Evolutionary conservation across 2,797 vertebrate genomes (phyloP).

Genomic region (Hapalemur alaotrensis): DNA sequence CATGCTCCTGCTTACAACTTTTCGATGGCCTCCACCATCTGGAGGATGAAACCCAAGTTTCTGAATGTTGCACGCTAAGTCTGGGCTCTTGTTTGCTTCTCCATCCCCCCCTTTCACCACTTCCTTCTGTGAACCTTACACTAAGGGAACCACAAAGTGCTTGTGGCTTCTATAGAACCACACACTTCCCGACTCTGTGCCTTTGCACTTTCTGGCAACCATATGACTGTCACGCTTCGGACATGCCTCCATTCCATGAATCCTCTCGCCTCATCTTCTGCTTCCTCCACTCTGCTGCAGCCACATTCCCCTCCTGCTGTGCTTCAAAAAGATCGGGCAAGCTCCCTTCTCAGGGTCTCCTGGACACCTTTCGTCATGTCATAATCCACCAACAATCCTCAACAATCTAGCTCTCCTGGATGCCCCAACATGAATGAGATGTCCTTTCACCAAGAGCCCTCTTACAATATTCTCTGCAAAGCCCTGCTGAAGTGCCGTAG

Average conservation of each 20-base stretch:
- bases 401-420: neutral
- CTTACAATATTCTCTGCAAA: neutral
- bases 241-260: accelerated
- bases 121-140: neutral
- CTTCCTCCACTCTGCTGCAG: neutral
- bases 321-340: neutral
- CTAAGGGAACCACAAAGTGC: neutral
- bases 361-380: neutral
- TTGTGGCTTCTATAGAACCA: neutral
- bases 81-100: neutral
- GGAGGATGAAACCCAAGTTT: neutral
- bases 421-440: neutral
- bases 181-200: neutral
- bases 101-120: neutral
- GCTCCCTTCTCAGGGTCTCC: neutral
- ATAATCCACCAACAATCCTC: neutral
- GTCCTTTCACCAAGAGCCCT: neutral
- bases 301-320: neutral
- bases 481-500: neutral
- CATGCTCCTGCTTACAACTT: neutral
- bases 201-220: neutral
- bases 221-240: neutral
- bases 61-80: neutral
- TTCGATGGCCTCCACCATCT: neutral
- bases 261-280: neutral